A percentile compares a stretch with the other conserved stretches of the same genome.
phyloP scores from a whole-genome alignment of 2,797 vertebrate genomes.

The Heliangelus exortis region DNA sequence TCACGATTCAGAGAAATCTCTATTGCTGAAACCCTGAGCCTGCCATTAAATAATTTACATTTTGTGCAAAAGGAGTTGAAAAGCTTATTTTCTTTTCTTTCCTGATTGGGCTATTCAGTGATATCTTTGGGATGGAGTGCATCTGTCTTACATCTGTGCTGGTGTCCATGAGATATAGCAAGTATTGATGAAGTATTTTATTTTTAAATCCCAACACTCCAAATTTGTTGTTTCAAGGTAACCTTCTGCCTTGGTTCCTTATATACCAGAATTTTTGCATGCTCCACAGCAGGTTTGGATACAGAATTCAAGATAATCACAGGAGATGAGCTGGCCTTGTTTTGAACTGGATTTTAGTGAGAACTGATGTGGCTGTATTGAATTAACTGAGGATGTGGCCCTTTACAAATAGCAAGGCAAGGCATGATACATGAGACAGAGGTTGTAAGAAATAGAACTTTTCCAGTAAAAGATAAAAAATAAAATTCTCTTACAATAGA shows the following conservation, averaged over 20 bases:
- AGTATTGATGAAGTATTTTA: slow-evolving; percentile 66
- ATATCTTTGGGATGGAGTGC: slow-evolving; percentile 30
- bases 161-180: slow-evolving; percentile 17
- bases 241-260: slow-evolving; percentile 58
- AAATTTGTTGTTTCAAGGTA: slow-evolving; percentile 64
- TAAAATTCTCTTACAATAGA: slow-evolving; percentile 44
- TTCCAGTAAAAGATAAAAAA: slow-evolving; percentile 5
- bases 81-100: slow-evolving; percentile 35
- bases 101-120: slow-evolving; percentile 73
- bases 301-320: not conserved
- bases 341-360: not conserved
- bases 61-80: slow-evolving; percentile 60
- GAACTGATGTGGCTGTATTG: not conserved
- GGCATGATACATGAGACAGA: not conserved
- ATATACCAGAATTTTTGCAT: not conserved
- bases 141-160: slow-evolving; percentile 60
- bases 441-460: slow-evolving; percentile 29
- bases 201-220: slow-evolving; percentile 64
- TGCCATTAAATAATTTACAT: slow-evolving; percentile 59
- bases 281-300: not conserved
- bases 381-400: not conserved
- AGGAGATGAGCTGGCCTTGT: not conserved
- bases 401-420: not conserved
- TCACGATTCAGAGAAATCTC: not conserved
- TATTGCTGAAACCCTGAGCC: slow-evolving; percentile 18